Base-by-base conservation (phyloP, 1,140 invertebrate species). In the Pygmarrhopalites habei region DNA sequence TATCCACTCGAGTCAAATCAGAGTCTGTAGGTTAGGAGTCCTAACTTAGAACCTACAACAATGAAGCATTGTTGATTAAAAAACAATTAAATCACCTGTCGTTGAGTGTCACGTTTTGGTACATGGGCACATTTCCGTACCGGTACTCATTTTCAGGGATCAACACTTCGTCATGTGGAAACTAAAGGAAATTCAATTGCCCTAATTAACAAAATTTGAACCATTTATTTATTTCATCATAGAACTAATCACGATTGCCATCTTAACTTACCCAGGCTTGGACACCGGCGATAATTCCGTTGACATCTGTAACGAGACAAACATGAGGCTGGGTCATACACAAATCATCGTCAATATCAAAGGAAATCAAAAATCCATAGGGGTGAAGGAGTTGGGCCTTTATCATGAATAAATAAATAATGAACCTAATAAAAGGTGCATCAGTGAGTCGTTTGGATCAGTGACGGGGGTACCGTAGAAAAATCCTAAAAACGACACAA, bases 261-360 rank as follows among this genome's bases (percentile, higher is more conserved):
- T 32, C 44, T 30, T 47, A 30, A 12, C 55, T 58, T 56, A 68
- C 67, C 26, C 64, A 21, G 17, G 65, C 52, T 58, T 69, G 67
- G 25, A 69, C 47, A 47, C 67, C 67, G 23, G 57, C 64, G 21
- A 66, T 58, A 41, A 55, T 25, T 39, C 67, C 67, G 15, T 64
- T 59, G 12, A 25, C 19, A 47, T 69, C 67, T n/a, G n/a, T n/a
- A n/a, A n/a, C n/a, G n/a, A n/a, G n/a, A n/a, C n/a, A n/a, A n/a
- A n/a, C n/a, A n/a, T n/a, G n/a, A n/a, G n/a, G n/a, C n/a, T n/a
- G n/a, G n/a, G n/a, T n/a, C n/a, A n/a, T n/a, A n/a, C n/a, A n/a
- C n/a, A n/a, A n/a, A n/a, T n/a, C n/a, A n/a, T n/a, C n/a, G n/a
- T n/a, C n/a, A n/a, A n/a, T n/a, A n/a, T n/a, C n/a, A n/a, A n/a